Conservation (phyloP, 2,797 vertebrate genomes). For the Girardinus metallicus region DNA sequence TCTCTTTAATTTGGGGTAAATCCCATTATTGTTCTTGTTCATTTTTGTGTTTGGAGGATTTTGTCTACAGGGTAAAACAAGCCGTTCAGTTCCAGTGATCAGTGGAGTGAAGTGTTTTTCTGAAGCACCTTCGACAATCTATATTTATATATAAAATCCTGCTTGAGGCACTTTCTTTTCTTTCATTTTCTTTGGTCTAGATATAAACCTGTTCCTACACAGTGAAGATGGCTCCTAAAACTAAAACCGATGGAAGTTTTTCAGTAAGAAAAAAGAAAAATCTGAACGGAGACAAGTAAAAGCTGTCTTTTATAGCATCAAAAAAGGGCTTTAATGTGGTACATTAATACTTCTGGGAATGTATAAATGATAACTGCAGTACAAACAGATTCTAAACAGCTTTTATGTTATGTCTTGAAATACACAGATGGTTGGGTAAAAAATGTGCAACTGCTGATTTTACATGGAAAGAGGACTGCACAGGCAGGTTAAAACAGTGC, state of each 20-base stretch:
- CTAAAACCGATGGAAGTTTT: not conserved
- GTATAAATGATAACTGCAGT: not conserved
- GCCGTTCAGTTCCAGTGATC: slow-evolving; percentile 1
- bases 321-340: not conserved
- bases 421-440: not conserved
- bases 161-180: not conserved
- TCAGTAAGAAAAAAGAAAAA: not conserved
- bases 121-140: not conserved
- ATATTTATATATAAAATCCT: not conserved
- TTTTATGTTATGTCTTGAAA: not conserved
- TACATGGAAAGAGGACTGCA: not conserved
- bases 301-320: not conserved
- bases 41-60: slow-evolving; percentile 14
- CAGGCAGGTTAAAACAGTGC: not conserved
- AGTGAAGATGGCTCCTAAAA: not conserved
- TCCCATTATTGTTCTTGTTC: not conserved
- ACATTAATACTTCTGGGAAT: not conserved
- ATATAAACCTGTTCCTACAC: not conserved
- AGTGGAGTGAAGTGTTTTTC: slow-evolving; percentile 1
- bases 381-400: not conserved
- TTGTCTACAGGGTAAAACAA: slow-evolving; percentile 1
- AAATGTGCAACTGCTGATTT: not conserved
- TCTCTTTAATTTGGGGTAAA: not conserved
- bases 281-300: not conserved
- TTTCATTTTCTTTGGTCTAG: not conserved